Evolutionary conservation across 2,888 invertebrate species (phyloP).

Genomic region (Agrotis exclamationis): DNA sequence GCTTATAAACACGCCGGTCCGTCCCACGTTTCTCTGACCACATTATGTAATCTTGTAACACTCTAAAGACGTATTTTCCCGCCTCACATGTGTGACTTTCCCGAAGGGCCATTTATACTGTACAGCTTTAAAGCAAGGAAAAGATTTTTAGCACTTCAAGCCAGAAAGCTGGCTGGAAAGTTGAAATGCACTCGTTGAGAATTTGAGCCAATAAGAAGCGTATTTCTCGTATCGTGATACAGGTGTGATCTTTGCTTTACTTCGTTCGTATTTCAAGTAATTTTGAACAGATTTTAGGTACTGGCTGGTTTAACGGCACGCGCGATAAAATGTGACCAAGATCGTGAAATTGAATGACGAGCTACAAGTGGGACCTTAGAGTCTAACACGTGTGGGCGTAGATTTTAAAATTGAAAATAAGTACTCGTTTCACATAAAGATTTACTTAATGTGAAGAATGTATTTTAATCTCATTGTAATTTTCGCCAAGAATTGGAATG

Average conservation of each 20-base stretch:
- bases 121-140: constrained; percentile 13
- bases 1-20: constrained; percentile 39
- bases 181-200: not conserved
- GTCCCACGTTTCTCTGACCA: constrained; percentile 40
- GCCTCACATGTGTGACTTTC: constrained; percentile 15
- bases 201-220: not conserved
- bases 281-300: not conserved
- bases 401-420: too few species aligned
- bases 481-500: too few species aligned
- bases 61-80: constrained; percentile 9
- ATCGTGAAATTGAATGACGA: not conserved
- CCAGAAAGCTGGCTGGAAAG: not conserved
- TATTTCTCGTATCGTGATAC: not conserved
- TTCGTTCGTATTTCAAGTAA: not conserved
- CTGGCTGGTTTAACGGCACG: too few species aligned
- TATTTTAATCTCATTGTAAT: too few species aligned
- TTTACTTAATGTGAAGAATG: too few species aligned
- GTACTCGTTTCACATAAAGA: too few species aligned
- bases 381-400: too few species aligned
- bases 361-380: not conserved
- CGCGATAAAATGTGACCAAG: not conserved
- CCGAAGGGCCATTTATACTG: constrained; percentile 7
- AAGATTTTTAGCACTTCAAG: not conserved
- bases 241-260: not conserved
- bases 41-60: constrained; percentile 44